These are phyloP conservation scores for Drosophila leonis DNA, from an alignment of 2,888 invertebrate genomes.

Conservation along the genomic window DNA sequence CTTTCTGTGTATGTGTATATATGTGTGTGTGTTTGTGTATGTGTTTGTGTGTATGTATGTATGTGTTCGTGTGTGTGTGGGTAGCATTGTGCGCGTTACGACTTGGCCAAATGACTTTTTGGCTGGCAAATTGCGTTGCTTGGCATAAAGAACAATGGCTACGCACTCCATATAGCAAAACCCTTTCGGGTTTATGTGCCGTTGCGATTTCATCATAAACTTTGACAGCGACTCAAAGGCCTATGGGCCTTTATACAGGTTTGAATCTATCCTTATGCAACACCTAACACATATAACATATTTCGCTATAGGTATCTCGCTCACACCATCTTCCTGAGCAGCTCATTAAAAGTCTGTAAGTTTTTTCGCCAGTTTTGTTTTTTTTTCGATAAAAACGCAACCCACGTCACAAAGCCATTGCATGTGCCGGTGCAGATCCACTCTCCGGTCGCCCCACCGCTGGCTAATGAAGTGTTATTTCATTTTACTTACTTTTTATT, in stretches of 20 bases:
- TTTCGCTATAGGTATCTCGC: constrained; percentile 25
- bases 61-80: constrained; percentile 20
- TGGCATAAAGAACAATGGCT: constrained; percentile 48
- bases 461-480: constrained; percentile 77
- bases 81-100: constrained; percentile 63
- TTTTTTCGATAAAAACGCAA: constrained; percentile 31
- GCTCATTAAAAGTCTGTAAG: constrained; percentile 68
- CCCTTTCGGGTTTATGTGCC: constrained; percentile 32
- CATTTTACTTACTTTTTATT: constrained; percentile 49
- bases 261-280: constrained; percentile 12
- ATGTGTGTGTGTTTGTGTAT: neutral
- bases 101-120: constrained; percentile 64
- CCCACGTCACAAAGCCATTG: constrained; percentile 58
- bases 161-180: constrained; percentile 29
- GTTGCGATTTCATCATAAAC: constrained; percentile 46
- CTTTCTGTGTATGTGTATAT: neutral
- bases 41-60: constrained; percentile 18
- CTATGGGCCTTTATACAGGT: constrained; percentile 7
- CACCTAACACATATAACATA: neutral
- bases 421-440: constrained; percentile 36
- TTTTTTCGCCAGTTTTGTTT: constrained; percentile 60
- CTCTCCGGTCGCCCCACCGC: constrained; percentile 9
- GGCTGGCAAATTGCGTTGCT: constrained; percentile 53
- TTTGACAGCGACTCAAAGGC: constrained; percentile 22
- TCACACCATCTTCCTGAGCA: constrained; percentile 39